These are phyloP conservation scores for Benitochromis conjunctus DNA, from an alignment of 2,113 vertebrate genomes.

Conservation along the genomic window DNA sequence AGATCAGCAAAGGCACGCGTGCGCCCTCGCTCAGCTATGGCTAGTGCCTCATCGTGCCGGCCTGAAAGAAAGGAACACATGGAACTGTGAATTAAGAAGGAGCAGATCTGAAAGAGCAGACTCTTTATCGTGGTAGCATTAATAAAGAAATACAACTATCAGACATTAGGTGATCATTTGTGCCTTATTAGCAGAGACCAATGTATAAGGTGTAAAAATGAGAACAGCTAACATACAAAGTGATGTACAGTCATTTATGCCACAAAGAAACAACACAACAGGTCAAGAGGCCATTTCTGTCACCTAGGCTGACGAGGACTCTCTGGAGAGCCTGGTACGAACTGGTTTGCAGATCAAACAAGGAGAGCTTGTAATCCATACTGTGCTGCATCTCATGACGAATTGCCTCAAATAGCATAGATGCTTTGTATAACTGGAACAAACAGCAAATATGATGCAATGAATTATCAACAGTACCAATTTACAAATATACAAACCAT, in stretches of 20 bases:
- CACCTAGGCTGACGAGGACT: conserved; percentile 92
- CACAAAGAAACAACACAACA: background rate
- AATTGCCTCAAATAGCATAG: conserved; percentile 86
- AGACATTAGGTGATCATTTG: background rate
- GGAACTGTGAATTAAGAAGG: background rate
- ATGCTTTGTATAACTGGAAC: conserved; percentile 86
- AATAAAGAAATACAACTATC: background rate
- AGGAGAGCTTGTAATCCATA: conserved; percentile 89
- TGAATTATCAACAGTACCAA: background rate
- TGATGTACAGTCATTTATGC: background rate
- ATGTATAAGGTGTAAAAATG: background rate
- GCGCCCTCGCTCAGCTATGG: conserved; percentile 89
- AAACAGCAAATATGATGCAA: background rate
- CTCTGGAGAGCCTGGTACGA: conserved; percentile 93
- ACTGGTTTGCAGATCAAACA: conserved; percentile 94
- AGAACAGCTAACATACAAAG: background rate
- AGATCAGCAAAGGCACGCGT: conserved; percentile 91
- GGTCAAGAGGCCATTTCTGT: background rate
- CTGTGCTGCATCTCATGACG: conserved; percentile 89
- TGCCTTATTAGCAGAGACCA: background rate
- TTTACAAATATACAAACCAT: background rate
- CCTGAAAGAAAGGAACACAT: conserved; percentile 63
- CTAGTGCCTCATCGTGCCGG: conserved; percentile 90
- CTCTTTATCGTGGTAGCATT: background rate
- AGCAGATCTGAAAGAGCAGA: background rate